Percentiles rank a stretch among this genome's conserved stretches.
phyloP scores from a whole-genome alignment of 1,140 invertebrate species.

The Caenorhabditis latens region DNA sequence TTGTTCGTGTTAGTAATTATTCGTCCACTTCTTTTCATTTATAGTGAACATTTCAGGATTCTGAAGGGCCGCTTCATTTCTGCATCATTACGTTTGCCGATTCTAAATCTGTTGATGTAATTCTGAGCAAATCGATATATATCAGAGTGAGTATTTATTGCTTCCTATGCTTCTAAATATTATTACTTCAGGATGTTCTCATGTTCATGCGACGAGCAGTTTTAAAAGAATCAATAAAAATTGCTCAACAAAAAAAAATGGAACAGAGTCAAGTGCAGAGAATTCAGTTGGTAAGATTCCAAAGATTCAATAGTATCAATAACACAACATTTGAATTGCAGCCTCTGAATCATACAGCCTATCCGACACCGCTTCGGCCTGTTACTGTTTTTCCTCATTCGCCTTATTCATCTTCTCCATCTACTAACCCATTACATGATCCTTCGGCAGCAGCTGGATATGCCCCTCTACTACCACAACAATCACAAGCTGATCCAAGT shows the following conservation, averaged over 20 bases:
- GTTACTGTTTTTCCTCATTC: background rate
- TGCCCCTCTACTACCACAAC: background rate
- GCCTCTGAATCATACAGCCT: constrained; percentile 28
- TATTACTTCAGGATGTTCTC: background rate
- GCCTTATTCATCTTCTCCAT: background rate
- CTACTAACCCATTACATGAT: background rate
- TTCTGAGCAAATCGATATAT: constrained; percentile 29
- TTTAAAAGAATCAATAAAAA: constrained; percentile 14
- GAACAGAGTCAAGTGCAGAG: background rate
- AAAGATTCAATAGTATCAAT: background rate
- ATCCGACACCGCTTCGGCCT: background rate
- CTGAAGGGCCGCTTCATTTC: constrained; percentile 14
- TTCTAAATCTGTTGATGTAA: background rate
- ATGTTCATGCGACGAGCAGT: constrained; percentile 3
- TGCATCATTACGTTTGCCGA: constrained; percentile 31
- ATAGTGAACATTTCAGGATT: background rate
- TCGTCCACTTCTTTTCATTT: too few relatives aligned
- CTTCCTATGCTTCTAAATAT: background rate
- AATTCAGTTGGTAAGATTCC: background rate
- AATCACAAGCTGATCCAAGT: background rate
- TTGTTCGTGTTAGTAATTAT: constrained; percentile 26
- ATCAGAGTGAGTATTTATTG: background rate
- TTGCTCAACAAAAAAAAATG: constrained; percentile 7
- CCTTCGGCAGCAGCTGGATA: constrained; percentile 27
- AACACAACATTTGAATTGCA: background rate